Base-by-base conservation (phyloP, 2,888 invertebrate genomes). In the Scelioninae gen. 2 region DNA sequence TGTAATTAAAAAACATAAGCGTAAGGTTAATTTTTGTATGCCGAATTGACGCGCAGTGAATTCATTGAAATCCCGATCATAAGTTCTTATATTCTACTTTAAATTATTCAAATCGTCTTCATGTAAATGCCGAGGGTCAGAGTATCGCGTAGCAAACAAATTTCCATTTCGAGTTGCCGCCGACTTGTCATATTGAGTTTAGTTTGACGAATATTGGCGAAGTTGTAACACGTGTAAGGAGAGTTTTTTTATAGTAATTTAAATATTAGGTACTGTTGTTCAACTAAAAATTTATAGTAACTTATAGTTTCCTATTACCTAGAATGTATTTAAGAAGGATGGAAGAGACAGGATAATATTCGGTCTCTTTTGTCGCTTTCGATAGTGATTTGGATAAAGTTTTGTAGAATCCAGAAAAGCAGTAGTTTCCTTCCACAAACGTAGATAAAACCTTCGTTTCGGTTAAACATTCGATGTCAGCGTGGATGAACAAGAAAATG, bases 201-300 rank as follows among this genome's bases (percentile, higher is more conserved):
- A 57, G 46, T 45, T 65, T 31, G 48, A 48, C 48, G 48, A 65
- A 52, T 45, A 60, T 52, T 60, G 35, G 43, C 46, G 33, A 67
- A 68, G 52, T 58, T 64, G 65, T 45, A 72, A 52, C 53, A 52
- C 58, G 64, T 57, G 10, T 57, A 64, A 64, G 37, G 19, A 71
- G 37, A 43, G 35, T 71, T 64, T 50, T n/a, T n/a, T 71, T 60
- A 45, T 71, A 71, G 63, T 65, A 65, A 45, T 46, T 60, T n/a
- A n/a, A n/a, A n/a, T n/a, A n/a, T 63, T 57, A 53, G 48, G 63
- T 57, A 64, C 45, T 11, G 15, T 65, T 65, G 46, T 57, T 70
- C n/a, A 25, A 25, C 22, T 33, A 37, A n/a, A n/a, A 13, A 53
- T 19, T 31, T 53, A 39, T 70, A 70, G 70, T 63, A 70, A 39